phyloP scores from a whole-genome alignment of 2,888 invertebrate species.

The Chrysopilus asiliformis region DNA sequence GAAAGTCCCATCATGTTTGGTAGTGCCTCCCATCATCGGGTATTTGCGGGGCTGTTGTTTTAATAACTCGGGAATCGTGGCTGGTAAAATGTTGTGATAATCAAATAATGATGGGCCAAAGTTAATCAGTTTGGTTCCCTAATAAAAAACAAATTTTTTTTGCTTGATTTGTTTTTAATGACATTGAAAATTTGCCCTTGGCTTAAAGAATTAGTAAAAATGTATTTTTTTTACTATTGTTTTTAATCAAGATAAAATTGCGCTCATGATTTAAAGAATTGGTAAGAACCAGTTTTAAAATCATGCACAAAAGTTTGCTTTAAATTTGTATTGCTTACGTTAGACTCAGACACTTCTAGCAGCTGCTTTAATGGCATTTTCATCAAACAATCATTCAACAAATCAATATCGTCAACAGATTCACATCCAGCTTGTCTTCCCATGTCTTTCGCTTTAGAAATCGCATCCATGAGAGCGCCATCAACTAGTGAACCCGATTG shows the following conservation, averaged over 20 bases:
- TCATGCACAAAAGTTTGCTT: too few species aligned
- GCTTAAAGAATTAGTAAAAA: too few species aligned
- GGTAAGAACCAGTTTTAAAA: conserved; percentile 11
- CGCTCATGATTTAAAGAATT: neutral
- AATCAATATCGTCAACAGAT: conserved; percentile 16
- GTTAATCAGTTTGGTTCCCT: conserved; percentile 13
- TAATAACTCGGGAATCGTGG: conserved; percentile 12
- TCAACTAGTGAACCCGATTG: conserved; percentile 41
- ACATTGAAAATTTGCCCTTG: too few species aligned
- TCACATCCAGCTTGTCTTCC: conserved; percentile 31
- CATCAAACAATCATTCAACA: conserved; percentile 25
- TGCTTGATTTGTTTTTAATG: neutral
- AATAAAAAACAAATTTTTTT: neutral
- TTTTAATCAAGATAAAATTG: too few species aligned
- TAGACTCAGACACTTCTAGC: conserved; percentile 13
- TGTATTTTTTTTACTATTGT: too few species aligned
- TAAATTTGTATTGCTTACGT: too few species aligned
- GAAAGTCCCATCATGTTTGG: conserved; percentile 38
- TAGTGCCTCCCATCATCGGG: conserved; percentile 36
- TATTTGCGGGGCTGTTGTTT: conserved; percentile 17
- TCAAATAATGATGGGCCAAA: conserved; percentile 22
- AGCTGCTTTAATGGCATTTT: conserved; percentile 22
- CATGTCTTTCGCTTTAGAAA: conserved; percentile 29
- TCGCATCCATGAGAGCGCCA: too few species aligned
- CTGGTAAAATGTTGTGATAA: conserved; percentile 22